phyloP scores from a whole-genome alignment of 2,888 invertebrate genomes.

The Hypomecis atomaria region DNA sequence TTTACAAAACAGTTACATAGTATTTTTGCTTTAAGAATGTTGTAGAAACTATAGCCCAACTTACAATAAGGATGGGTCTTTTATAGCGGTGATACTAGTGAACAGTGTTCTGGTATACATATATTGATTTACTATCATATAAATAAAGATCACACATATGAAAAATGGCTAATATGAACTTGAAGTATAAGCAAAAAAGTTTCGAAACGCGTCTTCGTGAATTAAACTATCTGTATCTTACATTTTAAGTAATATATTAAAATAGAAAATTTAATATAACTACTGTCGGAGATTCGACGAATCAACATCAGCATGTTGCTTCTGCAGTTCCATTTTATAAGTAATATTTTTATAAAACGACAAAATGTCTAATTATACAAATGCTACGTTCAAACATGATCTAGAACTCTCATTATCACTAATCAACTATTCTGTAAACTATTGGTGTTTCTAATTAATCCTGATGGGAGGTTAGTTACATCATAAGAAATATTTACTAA shows the following conservation, averaged over 20 bases:
- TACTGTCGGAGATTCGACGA: conserved; percentile 79
- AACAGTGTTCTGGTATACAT: too few relatives aligned
- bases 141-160: not conserved
- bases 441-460: conserved; percentile 77
- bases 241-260: conserved; percentile 76
- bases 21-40: too few relatives aligned
- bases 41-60: too few relatives aligned
- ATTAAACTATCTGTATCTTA: conserved; percentile 49
- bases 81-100: too few relatives aligned
- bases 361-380: conserved; percentile 74
- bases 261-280: conserved; percentile 82
- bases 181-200: not conserved
- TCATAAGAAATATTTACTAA: conserved; percentile 59
- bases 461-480: conserved; percentile 57
- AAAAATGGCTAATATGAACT: not conserved
- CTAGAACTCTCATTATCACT: conserved; percentile 72
- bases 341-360: conserved; percentile 69
- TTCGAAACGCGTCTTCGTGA: not conserved
- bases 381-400: conserved; percentile 75
- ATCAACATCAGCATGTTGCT: conserved; percentile 61
- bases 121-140: too few relatives aligned
- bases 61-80: too few relatives aligned
- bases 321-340: conserved; percentile 57
- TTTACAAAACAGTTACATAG: too few relatives aligned
- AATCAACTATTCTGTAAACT: conserved; percentile 70